These are phyloP conservation scores for Hippocampus barbouri DNA, from an alignment of 2,113 vertebrate genomes.

Conservation along the genomic window DNA sequence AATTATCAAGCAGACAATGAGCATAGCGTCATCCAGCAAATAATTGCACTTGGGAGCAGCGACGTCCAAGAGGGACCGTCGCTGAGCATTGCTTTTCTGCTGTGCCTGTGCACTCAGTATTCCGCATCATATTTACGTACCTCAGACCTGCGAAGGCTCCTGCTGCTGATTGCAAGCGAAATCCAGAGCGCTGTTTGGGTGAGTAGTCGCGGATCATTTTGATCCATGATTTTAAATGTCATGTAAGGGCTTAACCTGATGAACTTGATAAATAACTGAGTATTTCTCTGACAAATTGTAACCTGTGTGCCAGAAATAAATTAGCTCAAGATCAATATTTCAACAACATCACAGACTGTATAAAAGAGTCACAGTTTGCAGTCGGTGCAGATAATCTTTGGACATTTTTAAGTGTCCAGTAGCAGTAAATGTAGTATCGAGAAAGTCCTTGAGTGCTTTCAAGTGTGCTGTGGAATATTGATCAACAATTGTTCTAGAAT, in stretches of 20 bases:
- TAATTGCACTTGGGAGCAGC: constrained; percentile 45
- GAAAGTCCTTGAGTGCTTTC: too few relatives aligned
- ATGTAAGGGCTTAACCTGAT: neutral
- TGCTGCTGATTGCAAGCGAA: constrained; percentile 67
- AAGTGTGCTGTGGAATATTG: too few relatives aligned
- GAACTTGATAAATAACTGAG: neutral
- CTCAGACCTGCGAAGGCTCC: constrained; percentile 67
- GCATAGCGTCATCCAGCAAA: constrained; percentile 56
- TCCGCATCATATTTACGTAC: constrained; percentile 55
- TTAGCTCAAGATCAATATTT: too few relatives aligned
- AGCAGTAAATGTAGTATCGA: too few relatives aligned
- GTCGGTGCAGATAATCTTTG: too few relatives aligned
- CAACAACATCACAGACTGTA: too few relatives aligned
- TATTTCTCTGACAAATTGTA: too few relatives aligned
- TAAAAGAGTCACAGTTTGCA: too few relatives aligned
- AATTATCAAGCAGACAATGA: constrained; percentile 50
- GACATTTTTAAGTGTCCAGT: too few relatives aligned
- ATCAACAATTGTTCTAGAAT: too few relatives aligned
- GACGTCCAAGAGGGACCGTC: constrained; percentile 30
- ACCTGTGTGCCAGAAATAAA: too few relatives aligned
- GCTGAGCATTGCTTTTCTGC: constrained; percentile 60
- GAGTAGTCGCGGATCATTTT: constrained; percentile 26
- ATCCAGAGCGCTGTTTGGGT: constrained; percentile 73
- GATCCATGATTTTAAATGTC: neutral
- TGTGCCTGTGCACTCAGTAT: constrained; percentile 69